Base-by-base conservation (phyloP, 2,797 vertebrate species). In the Poecilia velifera region DNA sequence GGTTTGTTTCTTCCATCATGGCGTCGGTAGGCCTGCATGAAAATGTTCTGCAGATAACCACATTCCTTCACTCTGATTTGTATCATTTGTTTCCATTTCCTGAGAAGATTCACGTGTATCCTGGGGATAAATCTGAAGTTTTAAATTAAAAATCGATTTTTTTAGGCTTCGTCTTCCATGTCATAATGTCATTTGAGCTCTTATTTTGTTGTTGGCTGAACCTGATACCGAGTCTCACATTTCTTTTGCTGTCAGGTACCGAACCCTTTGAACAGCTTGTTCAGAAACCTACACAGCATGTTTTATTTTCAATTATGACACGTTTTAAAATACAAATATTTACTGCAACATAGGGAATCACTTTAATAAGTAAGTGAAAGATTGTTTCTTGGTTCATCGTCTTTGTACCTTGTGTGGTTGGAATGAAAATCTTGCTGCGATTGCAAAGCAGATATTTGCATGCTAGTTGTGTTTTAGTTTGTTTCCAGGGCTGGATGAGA, bases 391-490 rank as follows among this genome's bases (percentile, higher is more conserved):
- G 16, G 4, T 68, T 1, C 39, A 9, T 14, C 55, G 31, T 72
- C 25, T 43, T 9, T 31, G 6, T 74, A 36, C 72, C 13, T 20
- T 6, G 55, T n/a, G 31, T 62, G 41, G 62, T 57, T 71, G 6
- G 31, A 77, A 78, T 86, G 81, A 77, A 84, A 81, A 83, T 78
- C 7, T 13, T 66, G 22, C 41, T 73, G 5, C 34, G n/a, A 72
- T 74, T 18, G 49, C 59, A 34, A 55, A 83, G 75, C 71, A 49
- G 59, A 87, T 82, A 87, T 90, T 91, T 90, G 80, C 84, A 83
- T 88, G 53, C 46, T 2, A 5, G 31, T 70, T 76, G 55, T 78
- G 74, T 64, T 34, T 46, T n/a, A 43, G 14, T 45, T 36, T 39
- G 46, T 64, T 22, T 10, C n/a, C 0, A 59, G 66, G 78, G 84